phyloP scores from a whole-genome alignment of 2,797 vertebrate genomes.

The Poecile montanus region DNA sequence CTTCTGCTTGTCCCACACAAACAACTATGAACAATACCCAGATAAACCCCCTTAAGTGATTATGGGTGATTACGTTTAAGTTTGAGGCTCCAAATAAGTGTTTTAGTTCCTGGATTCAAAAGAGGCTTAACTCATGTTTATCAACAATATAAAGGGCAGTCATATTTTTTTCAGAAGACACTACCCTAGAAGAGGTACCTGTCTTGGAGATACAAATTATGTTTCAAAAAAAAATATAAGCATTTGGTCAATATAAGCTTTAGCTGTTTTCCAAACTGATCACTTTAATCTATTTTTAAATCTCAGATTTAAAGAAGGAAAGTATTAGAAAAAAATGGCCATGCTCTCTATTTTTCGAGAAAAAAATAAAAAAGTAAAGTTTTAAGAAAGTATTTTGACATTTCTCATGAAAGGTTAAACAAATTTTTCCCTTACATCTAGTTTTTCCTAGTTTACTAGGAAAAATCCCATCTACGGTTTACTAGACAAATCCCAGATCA shows the following conservation, averaged over 20 bases:
- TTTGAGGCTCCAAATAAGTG: not conserved
- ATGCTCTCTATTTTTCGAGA: not conserved
- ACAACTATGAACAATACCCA: not conserved
- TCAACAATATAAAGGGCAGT: not conserved
- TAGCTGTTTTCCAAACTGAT: not conserved
- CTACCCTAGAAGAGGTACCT: not conserved
- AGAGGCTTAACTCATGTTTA: not conserved
- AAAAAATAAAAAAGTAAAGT: too few species aligned
- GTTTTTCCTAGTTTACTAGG: not conserved
- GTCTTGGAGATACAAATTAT: not conserved
- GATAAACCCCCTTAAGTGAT: not conserved
- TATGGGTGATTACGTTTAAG: not conserved
- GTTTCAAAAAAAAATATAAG: not conserved
- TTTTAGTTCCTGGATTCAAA: not conserved
- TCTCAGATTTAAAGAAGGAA: not conserved
- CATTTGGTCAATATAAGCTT: not conserved
- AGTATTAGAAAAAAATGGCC: not conserved
- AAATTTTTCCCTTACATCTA: not conserved
- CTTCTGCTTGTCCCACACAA: not conserved
- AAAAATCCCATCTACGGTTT: not conserved
- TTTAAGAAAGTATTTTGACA: not conserved
- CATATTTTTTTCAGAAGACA: not conserved
- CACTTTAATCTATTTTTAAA: constrained; percentile 22
- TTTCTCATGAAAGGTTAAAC: not conserved
- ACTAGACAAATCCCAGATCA: not conserved